A percentile compares a stretch with the other conserved stretches of the same genome.
Conservation (phyloP, 2,888 invertebrate species). For the Cremastobaeus sp. region DNA sequence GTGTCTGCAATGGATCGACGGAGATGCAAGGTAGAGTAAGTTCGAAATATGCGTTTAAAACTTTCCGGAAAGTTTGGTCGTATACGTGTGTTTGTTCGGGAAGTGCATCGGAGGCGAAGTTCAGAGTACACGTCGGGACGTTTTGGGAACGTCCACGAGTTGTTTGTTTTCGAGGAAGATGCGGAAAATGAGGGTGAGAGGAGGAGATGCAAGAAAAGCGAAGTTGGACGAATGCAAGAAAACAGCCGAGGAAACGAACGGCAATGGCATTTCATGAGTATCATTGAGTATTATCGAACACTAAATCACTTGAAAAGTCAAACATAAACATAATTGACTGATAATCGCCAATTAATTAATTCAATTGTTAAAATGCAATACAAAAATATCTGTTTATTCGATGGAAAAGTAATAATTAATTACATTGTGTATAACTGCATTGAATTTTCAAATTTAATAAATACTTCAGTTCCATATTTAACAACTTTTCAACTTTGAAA, state of each 20-base stretch:
- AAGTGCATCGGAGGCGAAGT: slow-evolving; percentile 67
- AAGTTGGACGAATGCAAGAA: slow-evolving; percentile 30
- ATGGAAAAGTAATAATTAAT: too few relatives aligned
- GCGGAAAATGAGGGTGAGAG: slow-evolving; percentile 28
- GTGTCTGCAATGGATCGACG: slow-evolving; percentile 30
- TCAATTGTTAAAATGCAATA: too few relatives aligned
- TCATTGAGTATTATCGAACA: too few relatives aligned
- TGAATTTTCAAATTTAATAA: too few relatives aligned
- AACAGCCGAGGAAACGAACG: slow-evolving; percentile 31
- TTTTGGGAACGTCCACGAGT: slow-evolving; percentile 61
- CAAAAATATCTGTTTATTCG: too few relatives aligned
- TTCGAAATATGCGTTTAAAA: slow-evolving; percentile 68
- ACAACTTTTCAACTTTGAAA: too few relatives aligned
- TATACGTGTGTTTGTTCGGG: slow-evolving; percentile 56
- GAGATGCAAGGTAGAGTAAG: slow-evolving; percentile 14
- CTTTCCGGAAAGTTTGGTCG: slow-evolving; percentile 64
- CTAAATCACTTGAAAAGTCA: slow-evolving; percentile 64
- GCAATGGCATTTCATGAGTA: slow-evolving; percentile 21
- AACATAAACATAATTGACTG: slow-evolving; percentile 66
- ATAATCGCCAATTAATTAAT: too few relatives aligned
- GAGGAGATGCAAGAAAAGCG: slow-evolving; percentile 13
- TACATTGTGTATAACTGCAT: too few relatives aligned
- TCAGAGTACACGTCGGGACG: slow-evolving; percentile 62
- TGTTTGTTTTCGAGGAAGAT: slow-evolving; percentile 66
- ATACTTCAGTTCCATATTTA: too few relatives aligned